Percentiles rank a stretch among this genome's conserved stretches.
phyloP scores from a whole-genome alignment of 2,113 vertebrate genomes.

The Clarias macrocephalus region DNA sequence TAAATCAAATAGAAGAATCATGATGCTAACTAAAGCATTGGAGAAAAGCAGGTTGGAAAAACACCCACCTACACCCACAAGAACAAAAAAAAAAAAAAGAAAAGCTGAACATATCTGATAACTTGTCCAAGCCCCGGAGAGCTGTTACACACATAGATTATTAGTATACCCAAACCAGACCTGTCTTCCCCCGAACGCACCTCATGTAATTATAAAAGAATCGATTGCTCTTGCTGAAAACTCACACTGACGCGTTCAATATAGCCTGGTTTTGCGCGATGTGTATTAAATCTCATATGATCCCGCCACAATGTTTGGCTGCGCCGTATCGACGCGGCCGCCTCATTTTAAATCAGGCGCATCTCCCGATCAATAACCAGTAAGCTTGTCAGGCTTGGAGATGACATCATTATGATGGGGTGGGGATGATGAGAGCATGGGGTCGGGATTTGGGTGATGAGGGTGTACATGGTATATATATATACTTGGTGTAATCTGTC shows the following conservation, averaged over 20 bases:
- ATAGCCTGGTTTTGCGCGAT: constrained; percentile 28
- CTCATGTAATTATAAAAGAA: constrained; percentile 24
- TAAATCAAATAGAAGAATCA: background rate
- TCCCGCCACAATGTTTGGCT: background rate
- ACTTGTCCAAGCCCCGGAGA: constrained; percentile 1
- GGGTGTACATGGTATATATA: background rate
- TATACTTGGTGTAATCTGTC: background rate
- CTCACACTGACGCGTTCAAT: constrained; percentile 4
- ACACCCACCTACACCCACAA: constrained; percentile 6
- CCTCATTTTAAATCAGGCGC: constrained; percentile 35
- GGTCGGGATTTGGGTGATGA: background rate
- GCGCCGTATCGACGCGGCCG: constrained; percentile 52
- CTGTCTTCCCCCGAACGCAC: background rate
- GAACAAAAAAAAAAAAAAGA: background rate
- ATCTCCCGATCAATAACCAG: constrained; percentile 69
- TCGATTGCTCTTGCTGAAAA: background rate
- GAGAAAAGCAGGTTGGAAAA: constrained; percentile 3
- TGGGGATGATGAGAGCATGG: constrained; percentile 4
- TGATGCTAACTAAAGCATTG: background rate
- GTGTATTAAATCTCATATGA: constrained; percentile 38
- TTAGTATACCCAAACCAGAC: constrained; percentile 17
- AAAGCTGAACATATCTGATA: constrained; percentile 17
- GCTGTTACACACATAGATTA: constrained; percentile 15
- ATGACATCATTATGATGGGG: constrained; percentile 71
- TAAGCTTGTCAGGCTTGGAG: constrained; percentile 72